Percentiles rank a stretch among this genome's conserved stretches.
Conservation (phyloP, 2,797 vertebrate species). For the Megaceryle alcyon region DNA sequence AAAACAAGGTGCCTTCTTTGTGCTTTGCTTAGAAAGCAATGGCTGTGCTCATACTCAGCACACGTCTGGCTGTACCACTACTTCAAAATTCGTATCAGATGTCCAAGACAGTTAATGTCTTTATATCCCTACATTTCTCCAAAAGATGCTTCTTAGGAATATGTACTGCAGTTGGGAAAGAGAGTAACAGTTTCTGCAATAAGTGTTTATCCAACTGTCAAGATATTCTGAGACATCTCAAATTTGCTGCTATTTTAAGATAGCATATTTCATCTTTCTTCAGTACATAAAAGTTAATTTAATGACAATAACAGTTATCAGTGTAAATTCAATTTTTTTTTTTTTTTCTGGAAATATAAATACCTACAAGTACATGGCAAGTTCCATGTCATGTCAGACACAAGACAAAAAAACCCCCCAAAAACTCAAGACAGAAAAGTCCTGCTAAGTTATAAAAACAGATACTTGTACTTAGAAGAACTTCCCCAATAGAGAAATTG, state of each 20-base stretch:
- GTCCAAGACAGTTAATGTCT: background rate
- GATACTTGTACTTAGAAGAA: background rate
- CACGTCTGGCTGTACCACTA: background rate
- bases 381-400: background rate
- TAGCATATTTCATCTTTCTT: background rate
- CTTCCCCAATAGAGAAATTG: background rate
- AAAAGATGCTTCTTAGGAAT: background rate
- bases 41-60: background rate
- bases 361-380: background rate
- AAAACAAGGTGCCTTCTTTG: background rate
- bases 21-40: background rate
- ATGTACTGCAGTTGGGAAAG: background rate
- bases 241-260: background rate
- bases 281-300: background rate
- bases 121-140: background rate
- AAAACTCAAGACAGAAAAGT: background rate
- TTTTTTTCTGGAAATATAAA: background rate
- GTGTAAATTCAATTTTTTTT: background rate
- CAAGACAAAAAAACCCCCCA: background rate
- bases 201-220: background rate
- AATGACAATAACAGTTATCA: background rate
- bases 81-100: background rate
- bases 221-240: background rate
- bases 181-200: background rate
- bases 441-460: background rate